Base-by-base conservation (phyloP, 2,797 vertebrate genomes). In the Phrynocephalus guinanensis region DNA sequence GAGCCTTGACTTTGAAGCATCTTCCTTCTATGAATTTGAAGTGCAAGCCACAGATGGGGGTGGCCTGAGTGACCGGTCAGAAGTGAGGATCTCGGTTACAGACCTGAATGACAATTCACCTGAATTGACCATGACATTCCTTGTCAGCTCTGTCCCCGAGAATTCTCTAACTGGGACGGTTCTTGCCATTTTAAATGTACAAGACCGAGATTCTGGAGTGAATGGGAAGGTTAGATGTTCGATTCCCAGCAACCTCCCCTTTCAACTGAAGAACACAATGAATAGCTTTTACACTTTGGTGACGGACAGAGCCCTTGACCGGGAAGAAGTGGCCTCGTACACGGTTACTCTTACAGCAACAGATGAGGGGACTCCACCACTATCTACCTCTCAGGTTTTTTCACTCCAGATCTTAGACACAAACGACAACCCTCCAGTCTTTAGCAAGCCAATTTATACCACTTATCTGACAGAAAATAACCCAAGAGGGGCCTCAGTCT, bases 1-100 rank as follows among this genome's bases (percentile, higher is more conserved):
- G 8, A 83, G 16, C 68, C 68, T 72, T 72, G 82, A 83, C 22
- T 83, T 72, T 72, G 82, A 83, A 72, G 71, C 48, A 83, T 83
- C 82, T 1, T 72, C 82, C 4, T 38, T 24, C 13, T 66, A 81
- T 81, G 79, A 81, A 81, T 81, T 81, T 24, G 79, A 81, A 26
- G 60, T 81, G 30, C 75, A 76, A 48, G 75, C 75, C 24, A 48
- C 38, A 9, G 75, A 76, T 48, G 75, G 75, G 3, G 75, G 75
- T 48, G 75, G 38, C 9, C 44, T 76, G 22, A 76, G 75, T 76
- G 38, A 48, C 75, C 20, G 44, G 10, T 48, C 75, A 76, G 20
- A 76, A 44, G 75, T 76, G 9, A 44, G 24, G 75, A 48, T 76
- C 22, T 24, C 24, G 24, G 75, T 76, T 44, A 26, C 22, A 76